Percentiles rank a stretch among this genome's conserved stretches.
phyloP scores from a whole-genome alignment of 1,140 invertebrate species.

The Micrasema longulum region DNA sequence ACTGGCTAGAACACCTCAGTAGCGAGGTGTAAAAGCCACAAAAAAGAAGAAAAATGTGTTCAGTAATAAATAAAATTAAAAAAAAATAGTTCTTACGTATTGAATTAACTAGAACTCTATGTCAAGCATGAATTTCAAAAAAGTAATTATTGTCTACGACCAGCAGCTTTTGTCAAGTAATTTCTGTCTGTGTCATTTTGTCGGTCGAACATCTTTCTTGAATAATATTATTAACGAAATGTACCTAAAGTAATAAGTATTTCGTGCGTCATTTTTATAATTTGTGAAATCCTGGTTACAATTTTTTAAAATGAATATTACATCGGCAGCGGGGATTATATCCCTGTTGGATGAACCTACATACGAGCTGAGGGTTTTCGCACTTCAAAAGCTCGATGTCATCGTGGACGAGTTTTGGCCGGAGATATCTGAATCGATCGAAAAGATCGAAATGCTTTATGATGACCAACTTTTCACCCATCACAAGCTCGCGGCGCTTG shows the following conservation, averaged over 20 bases:
- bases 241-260: neutral
- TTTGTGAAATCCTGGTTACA: neutral
- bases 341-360: slow-evolving; percentile 95
- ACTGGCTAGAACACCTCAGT: too few species aligned
- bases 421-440: slow-evolving; percentile 97
- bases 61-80: too few species aligned
- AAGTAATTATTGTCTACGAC: slow-evolving; percentile 17
- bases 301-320: slow-evolving; percentile 56
- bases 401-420: slow-evolving; percentile 99
- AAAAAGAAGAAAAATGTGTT: too few species aligned
- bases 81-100: neutral
- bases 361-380: slow-evolving; percentile 93
- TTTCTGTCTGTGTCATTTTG: slow-evolving; percentile 14
- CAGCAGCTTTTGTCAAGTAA: slow-evolving; percentile 2
- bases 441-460: slow-evolving; percentile 97
- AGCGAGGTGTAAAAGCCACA: too few species aligned
- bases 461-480: slow-evolving; percentile 92
- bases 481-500: slow-evolving; percentile 92
- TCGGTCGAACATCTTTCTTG: neutral
- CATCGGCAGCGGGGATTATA: slow-evolving; percentile 89
- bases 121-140: slow-evolving; percentile 40
- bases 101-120: neutral
- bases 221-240: slow-evolving; percentile 10
- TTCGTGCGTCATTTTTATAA: neutral
- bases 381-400: slow-evolving; percentile 88